A percentile compares a stretch with the other conserved stretches of the same genome.
Conservation (phyloP, 2,888 invertebrate genomes). For the Prenolepis imparis region DNA sequence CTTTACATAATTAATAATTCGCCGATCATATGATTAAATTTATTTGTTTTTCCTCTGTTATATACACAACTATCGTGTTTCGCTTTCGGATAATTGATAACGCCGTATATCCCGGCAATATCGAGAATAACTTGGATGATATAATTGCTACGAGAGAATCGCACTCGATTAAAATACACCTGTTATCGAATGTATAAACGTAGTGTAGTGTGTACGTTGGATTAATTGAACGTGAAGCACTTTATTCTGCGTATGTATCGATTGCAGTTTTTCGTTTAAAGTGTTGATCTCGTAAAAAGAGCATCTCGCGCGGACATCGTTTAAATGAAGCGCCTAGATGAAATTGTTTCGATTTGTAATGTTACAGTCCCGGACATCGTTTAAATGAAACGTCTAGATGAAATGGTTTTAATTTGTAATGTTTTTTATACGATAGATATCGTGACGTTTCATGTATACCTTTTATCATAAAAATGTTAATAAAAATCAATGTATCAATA, state of each 20-base stretch:
- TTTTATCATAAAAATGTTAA: slow-evolving; percentile 17
- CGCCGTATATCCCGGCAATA: background rate
- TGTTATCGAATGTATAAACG: slow-evolving; percentile 17
- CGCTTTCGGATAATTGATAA: slow-evolving; percentile 9
- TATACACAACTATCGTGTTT: background rate
- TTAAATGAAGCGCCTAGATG: background rate
- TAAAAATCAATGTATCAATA: too few relatives aligned
- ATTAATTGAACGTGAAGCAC: slow-evolving; percentile 45
- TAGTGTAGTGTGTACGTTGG: background rate
- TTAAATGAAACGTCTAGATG: slow-evolving; percentile 4
- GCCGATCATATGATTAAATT: background rate
- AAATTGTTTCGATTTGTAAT: slow-evolving; percentile 8
- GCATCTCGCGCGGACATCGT: background rate
- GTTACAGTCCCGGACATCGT: background rate
- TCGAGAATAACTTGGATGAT: slow-evolving; percentile 22
- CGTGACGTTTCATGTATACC: background rate
- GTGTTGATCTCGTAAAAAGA: slow-evolving; percentile 44
- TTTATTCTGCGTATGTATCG: slow-evolving; percentile 17
- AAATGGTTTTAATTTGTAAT: slow-evolving; percentile 1
- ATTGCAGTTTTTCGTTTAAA: slow-evolving; percentile 29
- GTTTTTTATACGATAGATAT: background rate
- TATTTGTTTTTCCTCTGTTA: background rate
- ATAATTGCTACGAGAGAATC: slow-evolving; percentile 37
- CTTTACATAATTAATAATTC: slow-evolving; percentile 6
- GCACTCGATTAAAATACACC: slow-evolving; percentile 49